A percentile compares a stretch with the other conserved stretches of the same genome.
These are phyloP conservation scores for Torymus aiolomorphi DNA, from an alignment of 2,888 invertebrate genomes.

Conservation along the genomic window DNA sequence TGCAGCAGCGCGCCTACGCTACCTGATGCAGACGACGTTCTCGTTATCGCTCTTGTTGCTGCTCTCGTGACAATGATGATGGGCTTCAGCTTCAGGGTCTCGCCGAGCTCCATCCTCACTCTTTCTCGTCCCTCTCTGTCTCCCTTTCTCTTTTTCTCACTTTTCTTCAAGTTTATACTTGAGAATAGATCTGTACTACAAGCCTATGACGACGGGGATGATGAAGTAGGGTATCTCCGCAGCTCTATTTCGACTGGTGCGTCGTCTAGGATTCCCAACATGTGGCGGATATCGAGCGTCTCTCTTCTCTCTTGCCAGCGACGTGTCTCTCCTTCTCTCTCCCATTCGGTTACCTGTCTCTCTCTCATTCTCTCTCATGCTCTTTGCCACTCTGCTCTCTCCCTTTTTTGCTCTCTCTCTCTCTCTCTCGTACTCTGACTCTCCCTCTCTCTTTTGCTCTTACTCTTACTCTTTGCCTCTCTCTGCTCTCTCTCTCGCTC, in stretches of 20 bases:
- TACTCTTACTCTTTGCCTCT: not conserved
- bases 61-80: conserved; percentile 20
- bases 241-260: no score
- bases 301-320: not conserved
- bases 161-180: conserved; percentile 12
- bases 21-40: conserved; percentile 9
- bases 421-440: conserved; percentile 15
- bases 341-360: conserved; percentile 14
- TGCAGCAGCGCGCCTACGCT: conserved; percentile 31
- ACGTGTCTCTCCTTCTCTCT: conserved; percentile 28
- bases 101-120: conserved; percentile 28
- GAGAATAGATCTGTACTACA: no score
- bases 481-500: not conserved
- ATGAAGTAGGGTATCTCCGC: no score
- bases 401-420: not conserved
- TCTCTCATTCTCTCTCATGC: conserved; percentile 45
- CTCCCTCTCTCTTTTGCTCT: conserved; percentile 6
- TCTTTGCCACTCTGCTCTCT: not conserved
- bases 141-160: conserved; percentile 4
- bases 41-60: no score
- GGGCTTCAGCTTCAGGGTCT: conserved; percentile 10
- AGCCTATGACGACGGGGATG: no score
- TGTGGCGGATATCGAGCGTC: no score
- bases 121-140: not conserved
- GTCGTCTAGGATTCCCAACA: no score